These are phyloP conservation scores for Magallana ariakensis DNA, from an alignment of 1,140 invertebrate species.

Conservation along the genomic window DNA sequence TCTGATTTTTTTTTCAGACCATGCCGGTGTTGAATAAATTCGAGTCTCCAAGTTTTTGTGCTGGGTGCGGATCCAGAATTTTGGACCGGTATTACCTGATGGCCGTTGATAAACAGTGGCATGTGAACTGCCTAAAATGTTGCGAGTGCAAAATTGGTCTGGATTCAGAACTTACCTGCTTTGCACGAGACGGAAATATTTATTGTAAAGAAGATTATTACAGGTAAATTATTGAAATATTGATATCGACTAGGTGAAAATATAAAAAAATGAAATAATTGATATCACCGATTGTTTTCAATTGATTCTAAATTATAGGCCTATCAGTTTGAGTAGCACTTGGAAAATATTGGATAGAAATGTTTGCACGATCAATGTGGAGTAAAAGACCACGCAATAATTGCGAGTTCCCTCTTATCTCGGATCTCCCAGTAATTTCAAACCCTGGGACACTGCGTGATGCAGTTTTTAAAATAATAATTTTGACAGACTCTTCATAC, in stretches of 20 bases:
- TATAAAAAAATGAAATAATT: not conserved
- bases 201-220: conserved; percentile 99
- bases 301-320: conserved; percentile 27
- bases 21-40: conserved; percentile 58
- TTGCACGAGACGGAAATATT: conserved; percentile 94
- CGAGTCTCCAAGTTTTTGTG: conserved; percentile 83
- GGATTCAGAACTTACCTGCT: conserved; percentile 95
- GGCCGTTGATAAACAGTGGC: conserved; percentile 94
- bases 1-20: conserved; percentile 55
- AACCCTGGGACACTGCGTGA: not conserved
- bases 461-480: conserved; percentile 33
- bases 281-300: not conserved
- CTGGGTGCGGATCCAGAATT: conserved; percentile 91
- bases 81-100: conserved; percentile 91
- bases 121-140: conserved; percentile 91
- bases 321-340: conserved; percentile 18
- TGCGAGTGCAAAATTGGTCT: conserved; percentile 91
- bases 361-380: conserved; percentile 22
- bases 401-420: not conserved
- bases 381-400: not conserved
- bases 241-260: not conserved
- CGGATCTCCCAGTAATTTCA: not conserved
- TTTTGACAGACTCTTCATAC: conserved; percentile 28
- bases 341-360: conserved; percentile 15
- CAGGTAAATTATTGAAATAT: conserved; percentile 85